A percentile compares a stretch with the other conserved stretches of the same genome.
Conservation (phyloP, 2,888 invertebrate genomes). For the Atethmia centrago region DNA sequence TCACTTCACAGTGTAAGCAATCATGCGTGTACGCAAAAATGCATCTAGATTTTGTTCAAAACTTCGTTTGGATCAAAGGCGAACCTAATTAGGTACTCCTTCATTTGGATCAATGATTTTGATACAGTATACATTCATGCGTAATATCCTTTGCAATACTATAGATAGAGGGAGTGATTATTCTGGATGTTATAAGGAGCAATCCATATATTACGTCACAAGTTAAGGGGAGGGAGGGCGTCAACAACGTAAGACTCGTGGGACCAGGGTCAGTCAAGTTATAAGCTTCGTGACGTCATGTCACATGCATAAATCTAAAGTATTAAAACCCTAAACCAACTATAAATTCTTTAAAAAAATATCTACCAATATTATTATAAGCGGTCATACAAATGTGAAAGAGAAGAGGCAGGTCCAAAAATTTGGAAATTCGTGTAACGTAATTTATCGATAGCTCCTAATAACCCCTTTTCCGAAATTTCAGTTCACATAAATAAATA, state of each 20-base stretch:
- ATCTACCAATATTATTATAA: neutral
- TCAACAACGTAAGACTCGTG: neutral
- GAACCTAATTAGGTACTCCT: neutral
- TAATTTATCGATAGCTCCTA: neutral
- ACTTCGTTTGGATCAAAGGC: conserved; percentile 26
- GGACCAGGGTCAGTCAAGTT: neutral
- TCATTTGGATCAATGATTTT: neutral
- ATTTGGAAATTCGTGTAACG: neutral
- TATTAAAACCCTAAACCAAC: neutral
- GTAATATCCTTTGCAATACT: neutral
- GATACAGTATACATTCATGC: neutral
- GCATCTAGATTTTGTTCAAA: conserved; percentile 13
- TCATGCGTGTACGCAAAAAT: conserved; percentile 15
- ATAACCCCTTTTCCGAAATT: neutral
- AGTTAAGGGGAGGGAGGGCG: neutral
- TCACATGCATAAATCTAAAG: too few relatives aligned
- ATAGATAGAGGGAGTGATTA: neutral
- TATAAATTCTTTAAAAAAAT: neutral
- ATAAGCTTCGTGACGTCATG: neutral
- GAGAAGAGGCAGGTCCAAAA: neutral
- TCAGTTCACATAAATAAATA: neutral
- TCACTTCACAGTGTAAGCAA: conserved; percentile 22
- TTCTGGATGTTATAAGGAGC: neutral
- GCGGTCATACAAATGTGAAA: too few relatives aligned
- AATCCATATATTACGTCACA: neutral